phyloP scores from a whole-genome alignment of 2,888 invertebrate genomes.

The Leptinotarsa peninsularis region DNA sequence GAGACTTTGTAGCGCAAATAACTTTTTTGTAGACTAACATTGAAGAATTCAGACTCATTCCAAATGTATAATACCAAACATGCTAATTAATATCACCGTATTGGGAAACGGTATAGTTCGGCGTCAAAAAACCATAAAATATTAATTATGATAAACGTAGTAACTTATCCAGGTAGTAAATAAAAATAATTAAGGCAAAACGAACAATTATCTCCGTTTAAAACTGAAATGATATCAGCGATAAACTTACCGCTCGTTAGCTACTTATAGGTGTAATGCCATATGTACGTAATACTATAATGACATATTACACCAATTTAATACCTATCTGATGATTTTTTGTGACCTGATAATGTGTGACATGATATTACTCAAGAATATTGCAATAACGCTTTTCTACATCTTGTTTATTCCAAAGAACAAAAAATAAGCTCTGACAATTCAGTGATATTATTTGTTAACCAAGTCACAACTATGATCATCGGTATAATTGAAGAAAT shows the following conservation, averaged over 20 bases:
- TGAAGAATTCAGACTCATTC: too few relatives aligned
- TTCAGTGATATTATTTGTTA: too few relatives aligned
- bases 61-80: too few relatives aligned
- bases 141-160: not conserved
- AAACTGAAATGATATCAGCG: constrained; percentile 9
- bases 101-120: not conserved
- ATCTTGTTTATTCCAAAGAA: too few relatives aligned
- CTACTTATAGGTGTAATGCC: constrained; percentile 21
- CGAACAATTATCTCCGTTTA: constrained; percentile 16
- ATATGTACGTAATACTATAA: constrained; percentile 6
- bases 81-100: too few relatives aligned
- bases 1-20: too few relatives aligned
- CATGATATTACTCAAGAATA: too few relatives aligned
- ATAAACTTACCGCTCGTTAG: constrained; percentile 11
- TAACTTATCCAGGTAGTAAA: not conserved
- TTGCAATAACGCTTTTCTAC: too few relatives aligned
- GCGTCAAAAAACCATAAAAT: constrained; percentile 6
- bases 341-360: not conserved
- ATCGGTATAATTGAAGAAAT: too few relatives aligned
- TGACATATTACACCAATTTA: not conserved
- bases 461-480: too few relatives aligned
- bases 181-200: constrained; percentile 15
- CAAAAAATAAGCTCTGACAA: too few relatives aligned
- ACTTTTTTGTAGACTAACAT: too few relatives aligned
- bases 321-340: not conserved